Percentiles rank a stretch among this genome's conserved stretches.
Evolutionary conservation across 2,888 invertebrate genomes (phyloP).

Genomic region (Synergus laeviventris): DNA sequence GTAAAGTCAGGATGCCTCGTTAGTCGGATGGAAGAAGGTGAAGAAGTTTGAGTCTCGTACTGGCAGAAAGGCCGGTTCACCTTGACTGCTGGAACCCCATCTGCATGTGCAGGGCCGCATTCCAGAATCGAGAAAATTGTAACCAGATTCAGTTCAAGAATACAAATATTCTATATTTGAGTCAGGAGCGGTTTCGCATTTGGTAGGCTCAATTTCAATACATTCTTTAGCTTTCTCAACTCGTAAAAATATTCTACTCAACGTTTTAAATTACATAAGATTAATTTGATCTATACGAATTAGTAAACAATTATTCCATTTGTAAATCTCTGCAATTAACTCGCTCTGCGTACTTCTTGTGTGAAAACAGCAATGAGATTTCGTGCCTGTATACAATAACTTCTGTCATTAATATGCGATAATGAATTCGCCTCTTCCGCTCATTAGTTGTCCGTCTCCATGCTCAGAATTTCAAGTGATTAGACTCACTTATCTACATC

Average conservation of each 20-base stretch:
- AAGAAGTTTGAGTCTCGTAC: constrained; percentile 57
- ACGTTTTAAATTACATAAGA: neutral
- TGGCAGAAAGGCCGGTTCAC: constrained; percentile 71
- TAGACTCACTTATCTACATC: neutral
- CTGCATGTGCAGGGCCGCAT: constrained; percentile 63
- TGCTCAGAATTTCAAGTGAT: neutral
- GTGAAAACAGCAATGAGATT: neutral
- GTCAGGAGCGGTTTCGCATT: neutral
- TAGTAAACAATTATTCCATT: neutral
- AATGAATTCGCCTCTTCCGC: neutral
- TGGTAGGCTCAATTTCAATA: neutral
- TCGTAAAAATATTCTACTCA: neutral
- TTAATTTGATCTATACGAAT: neutral
- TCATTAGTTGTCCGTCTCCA: neutral
- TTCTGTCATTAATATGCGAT: neutral
- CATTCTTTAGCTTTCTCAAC: neutral
- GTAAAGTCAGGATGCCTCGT: constrained; percentile 65
- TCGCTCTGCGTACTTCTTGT: neutral
- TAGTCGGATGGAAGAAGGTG: constrained; percentile 61
- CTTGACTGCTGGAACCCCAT: constrained; percentile 71
- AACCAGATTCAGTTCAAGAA: constrained; percentile 30
- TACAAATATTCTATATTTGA: neutral
- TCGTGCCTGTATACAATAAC: neutral
- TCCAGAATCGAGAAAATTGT: constrained; percentile 49
- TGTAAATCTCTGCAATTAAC: neutral